Evolutionary conservation across 1,140 invertebrate genomes (phyloP).

Genomic region (Hypsibius dujardini): DNA sequence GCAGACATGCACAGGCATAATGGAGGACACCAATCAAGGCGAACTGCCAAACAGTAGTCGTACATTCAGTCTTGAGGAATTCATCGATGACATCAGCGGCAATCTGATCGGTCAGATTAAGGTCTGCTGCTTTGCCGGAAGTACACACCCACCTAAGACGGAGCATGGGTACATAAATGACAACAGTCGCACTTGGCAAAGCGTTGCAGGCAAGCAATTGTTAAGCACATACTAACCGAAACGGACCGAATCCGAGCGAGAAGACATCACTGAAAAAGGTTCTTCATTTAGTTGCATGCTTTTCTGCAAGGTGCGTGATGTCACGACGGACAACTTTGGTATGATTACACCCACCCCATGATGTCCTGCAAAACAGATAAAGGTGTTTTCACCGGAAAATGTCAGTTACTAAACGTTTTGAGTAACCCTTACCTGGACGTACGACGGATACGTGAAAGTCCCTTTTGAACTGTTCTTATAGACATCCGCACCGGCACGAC

Average conservation of each 20-base stretch:
- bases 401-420: no score
- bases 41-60: no score
- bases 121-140: slow-evolving; percentile 39
- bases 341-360: slow-evolving; percentile 45
- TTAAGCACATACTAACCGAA: slow-evolving; percentile 33
- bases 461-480: slow-evolving; percentile 31
- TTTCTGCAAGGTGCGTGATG: no score
- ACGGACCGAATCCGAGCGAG: slow-evolving; percentile 52
- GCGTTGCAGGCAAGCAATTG: slow-evolving; percentile 15
- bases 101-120: slow-evolving; percentile 43
- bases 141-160: slow-evolving; percentile 52
- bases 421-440: no score
- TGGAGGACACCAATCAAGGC: no score
- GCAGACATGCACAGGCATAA: no score
- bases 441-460: slow-evolving; percentile 46
- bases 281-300: slow-evolving; percentile 3
- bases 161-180: slow-evolving; percentile 31
- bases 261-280: slow-evolving; percentile 49
- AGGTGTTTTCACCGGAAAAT: no score
- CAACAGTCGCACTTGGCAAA: slow-evolving; percentile 14
- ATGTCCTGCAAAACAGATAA: no score
- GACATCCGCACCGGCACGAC: slow-evolving; percentile 39
- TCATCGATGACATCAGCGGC: no score
- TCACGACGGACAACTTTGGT: no score
- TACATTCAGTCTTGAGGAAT: no score